phyloP scores from a whole-genome alignment of 2,113 vertebrate species.

The Microtus oregoni region DNA sequence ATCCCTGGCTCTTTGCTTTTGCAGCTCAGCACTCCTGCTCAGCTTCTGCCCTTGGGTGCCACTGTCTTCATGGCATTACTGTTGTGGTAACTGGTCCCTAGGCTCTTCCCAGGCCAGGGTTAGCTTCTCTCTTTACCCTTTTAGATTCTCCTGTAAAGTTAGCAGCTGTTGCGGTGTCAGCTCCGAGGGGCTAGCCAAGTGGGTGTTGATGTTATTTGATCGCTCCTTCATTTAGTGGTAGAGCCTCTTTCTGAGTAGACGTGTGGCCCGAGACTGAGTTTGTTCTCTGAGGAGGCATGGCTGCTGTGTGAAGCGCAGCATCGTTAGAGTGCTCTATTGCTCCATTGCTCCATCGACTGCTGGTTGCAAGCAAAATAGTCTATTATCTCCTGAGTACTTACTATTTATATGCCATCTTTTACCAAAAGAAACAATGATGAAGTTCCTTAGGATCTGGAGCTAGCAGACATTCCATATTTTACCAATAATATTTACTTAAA shows the following conservation, averaged over 20 bases:
- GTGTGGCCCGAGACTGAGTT: neutral
- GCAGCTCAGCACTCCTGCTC: neutral
- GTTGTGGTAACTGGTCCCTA: neutral
- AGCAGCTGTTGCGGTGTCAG: neutral
- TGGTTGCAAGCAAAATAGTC: conserved; percentile 37
- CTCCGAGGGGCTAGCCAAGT: neutral
- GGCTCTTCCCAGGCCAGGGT: neutral
- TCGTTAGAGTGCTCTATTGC: neutral
- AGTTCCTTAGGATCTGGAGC: neutral
- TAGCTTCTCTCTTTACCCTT: neutral
- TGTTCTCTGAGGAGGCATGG: neutral
- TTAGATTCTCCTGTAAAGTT: neutral
- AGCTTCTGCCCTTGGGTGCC: neutral
- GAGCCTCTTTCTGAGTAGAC: neutral
- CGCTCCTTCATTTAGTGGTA: neutral
- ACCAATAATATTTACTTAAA: conserved; percentile 33
- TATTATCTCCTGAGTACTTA: neutral
- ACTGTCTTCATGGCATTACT: neutral
- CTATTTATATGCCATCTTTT: neutral
- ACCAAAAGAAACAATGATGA: conserved; percentile 23
- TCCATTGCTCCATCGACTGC: neutral
- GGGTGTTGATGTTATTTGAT: neutral
- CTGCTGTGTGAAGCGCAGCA: neutral
- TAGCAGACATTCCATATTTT: conserved; percentile 12
- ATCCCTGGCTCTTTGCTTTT: neutral